Percentiles rank a stretch among this genome's conserved stretches.
Conservation (phyloP, 2,113 vertebrate species). For the Megalops atlanticus region DNA sequence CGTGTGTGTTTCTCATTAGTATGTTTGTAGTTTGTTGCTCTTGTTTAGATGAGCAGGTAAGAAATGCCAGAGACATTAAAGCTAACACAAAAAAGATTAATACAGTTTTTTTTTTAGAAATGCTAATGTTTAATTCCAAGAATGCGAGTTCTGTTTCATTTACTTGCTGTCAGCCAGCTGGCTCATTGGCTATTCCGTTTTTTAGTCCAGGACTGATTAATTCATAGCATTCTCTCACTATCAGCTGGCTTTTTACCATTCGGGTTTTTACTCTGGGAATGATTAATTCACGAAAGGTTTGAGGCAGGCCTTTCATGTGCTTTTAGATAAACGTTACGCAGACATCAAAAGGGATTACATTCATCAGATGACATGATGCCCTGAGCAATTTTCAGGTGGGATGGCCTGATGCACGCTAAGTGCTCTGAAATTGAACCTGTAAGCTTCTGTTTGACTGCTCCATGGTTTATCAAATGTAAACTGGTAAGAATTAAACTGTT, state of each 20-base stretch:
- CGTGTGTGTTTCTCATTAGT: not conserved
- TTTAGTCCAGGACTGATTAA: not conserved
- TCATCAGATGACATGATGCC: slow-evolving; percentile 50
- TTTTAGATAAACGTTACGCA: slow-evolving; percentile 41
- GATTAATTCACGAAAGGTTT: slow-evolving; percentile 22
- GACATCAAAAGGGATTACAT: slow-evolving; percentile 42
- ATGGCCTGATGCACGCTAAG: slow-evolving; percentile 43
- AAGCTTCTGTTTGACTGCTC: slow-evolving; percentile 26
- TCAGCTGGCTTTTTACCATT: slow-evolving; percentile 6
- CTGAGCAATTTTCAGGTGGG: slow-evolving; percentile 49
- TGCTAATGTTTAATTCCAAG: slow-evolving; percentile 13
- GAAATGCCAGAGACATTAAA: not conserved
- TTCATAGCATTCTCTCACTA: slow-evolving; percentile 1
- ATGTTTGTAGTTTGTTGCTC: not conserved
- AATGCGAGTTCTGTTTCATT: not conserved
- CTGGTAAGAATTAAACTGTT: slow-evolving; percentile 33
- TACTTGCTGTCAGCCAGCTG: not conserved
- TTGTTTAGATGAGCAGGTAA: not conserved
- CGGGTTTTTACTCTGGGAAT: not conserved
- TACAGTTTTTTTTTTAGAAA: slow-evolving; percentile 4
- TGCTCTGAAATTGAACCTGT: slow-evolving; percentile 39
- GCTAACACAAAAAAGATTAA: not conserved
- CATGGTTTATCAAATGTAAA: slow-evolving; percentile 19
- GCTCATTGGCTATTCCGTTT: not conserved
- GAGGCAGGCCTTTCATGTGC: slow-evolving; percentile 35